These are phyloP conservation scores for Philaenus spumarius DNA, from an alignment of 1,140 invertebrate genomes.

Conservation along the genomic window DNA sequence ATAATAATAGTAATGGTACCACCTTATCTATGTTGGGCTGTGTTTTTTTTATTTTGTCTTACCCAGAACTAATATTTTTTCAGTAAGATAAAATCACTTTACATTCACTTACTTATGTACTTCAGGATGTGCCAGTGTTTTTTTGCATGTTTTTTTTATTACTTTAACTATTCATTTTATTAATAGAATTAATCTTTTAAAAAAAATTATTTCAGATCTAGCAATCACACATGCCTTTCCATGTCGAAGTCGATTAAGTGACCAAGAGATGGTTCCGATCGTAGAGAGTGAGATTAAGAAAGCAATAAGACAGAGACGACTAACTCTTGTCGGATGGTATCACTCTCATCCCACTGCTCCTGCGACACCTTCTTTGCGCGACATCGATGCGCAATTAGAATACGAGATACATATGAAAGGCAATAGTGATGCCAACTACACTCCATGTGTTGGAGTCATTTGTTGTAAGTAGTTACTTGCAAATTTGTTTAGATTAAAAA, in stretches of 20 bases:
- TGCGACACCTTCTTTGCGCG: slow-evolving; percentile 80
- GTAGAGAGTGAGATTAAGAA: slow-evolving; percentile 76
- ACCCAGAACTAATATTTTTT: no score
- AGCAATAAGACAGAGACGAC: slow-evolving; percentile 69
- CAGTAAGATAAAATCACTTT: no score
- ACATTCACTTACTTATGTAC: no score
- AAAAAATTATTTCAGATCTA: slow-evolving; percentile 54
- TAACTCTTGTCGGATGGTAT: slow-evolving; percentile 90
- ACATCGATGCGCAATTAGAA: slow-evolving; percentile 87
- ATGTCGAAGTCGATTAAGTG: slow-evolving; percentile 71
- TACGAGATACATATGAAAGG: slow-evolving; percentile 94
- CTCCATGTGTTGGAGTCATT: slow-evolving; percentile 88
- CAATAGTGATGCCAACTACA: slow-evolving; percentile 78
- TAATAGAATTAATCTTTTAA: neutral
- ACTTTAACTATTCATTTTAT: no score
- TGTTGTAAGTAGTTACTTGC: slow-evolving; percentile 75
- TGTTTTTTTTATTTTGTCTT: no score
- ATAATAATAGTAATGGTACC: no score
- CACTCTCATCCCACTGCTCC: slow-evolving; percentile 89
- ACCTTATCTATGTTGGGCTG: no score
- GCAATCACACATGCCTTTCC: slow-evolving; percentile 86
- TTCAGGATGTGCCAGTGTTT: no score
- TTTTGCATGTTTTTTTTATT: no score
- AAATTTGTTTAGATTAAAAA: no score
- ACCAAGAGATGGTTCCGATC: slow-evolving; percentile 60